Percentiles rank a stretch among this genome's conserved stretches.
Evolutionary conservation across 1,140 invertebrate genomes (phyloP).

Genomic region (Odontomachus brunneus): DNA sequence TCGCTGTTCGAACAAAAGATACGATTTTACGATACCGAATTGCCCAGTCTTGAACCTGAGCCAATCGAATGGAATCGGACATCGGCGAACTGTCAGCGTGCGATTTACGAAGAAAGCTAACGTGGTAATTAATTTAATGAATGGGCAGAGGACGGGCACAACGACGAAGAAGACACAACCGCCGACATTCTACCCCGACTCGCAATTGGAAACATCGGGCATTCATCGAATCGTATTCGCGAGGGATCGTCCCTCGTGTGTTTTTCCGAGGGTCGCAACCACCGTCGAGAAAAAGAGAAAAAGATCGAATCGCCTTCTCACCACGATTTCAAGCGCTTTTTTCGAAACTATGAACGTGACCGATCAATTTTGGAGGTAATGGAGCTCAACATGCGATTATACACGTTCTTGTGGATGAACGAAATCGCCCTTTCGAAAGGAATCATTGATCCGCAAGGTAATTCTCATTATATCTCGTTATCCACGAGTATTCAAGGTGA

Average conservation of each 20-base stretch:
- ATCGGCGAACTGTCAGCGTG: not conserved
- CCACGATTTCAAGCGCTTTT: constrained; percentile 8
- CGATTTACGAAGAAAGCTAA: not conserved
- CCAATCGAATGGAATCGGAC: not conserved
- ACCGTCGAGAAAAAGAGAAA: not conserved
- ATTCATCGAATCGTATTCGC: constrained; percentile 19
- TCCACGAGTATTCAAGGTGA: not conserved
- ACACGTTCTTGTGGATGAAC: constrained; percentile 45
- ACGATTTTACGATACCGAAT: not conserved
- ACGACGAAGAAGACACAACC: constrained; percentile 15
- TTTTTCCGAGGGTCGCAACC: not conserved
- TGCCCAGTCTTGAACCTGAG: not conserved
- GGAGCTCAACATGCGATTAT: constrained; percentile 26
- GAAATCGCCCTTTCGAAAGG: not conserved
- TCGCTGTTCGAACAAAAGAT: no score
- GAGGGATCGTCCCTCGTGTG: not conserved
- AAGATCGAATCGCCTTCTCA: not conserved
- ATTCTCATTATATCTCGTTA: not conserved
- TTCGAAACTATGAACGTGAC: not conserved
- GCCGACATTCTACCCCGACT: not conserved
- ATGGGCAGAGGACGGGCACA: not conserved
- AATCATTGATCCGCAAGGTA: not conserved
- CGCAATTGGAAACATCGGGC: not conserved
- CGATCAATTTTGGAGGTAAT: not conserved
- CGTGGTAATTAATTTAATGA: not conserved